These are phyloP conservation scores for Stictocephala bisonia DNA, from an alignment of 2,888 invertebrate genomes.

Conservation along the genomic window DNA sequence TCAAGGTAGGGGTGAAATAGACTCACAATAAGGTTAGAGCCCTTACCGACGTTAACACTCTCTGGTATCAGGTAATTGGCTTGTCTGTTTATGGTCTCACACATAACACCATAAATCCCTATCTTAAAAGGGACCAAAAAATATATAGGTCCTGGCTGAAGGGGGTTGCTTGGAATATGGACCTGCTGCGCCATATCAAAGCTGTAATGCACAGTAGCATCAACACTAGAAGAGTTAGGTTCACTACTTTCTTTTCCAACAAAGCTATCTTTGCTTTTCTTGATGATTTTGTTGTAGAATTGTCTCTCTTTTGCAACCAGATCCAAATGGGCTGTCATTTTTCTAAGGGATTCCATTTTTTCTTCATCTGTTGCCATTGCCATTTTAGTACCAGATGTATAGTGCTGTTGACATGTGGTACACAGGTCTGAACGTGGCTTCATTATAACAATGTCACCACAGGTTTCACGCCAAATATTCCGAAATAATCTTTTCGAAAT, in stretches of 20 bases:
- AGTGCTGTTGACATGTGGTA: neutral
- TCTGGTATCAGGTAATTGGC: slow-evolving; percentile 48
- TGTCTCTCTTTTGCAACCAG: slow-evolving; percentile 22
- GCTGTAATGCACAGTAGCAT: slow-evolving; percentile 47
- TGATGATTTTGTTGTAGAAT: slow-evolving; percentile 20
- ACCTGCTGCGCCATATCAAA: slow-evolving; percentile 52
- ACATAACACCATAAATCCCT: slow-evolving; percentile 50
- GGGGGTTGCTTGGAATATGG: slow-evolving; percentile 49
- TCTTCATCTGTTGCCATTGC: slow-evolving; percentile 11
- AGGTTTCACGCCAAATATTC: slow-evolving; percentile 21
- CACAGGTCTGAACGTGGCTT: slow-evolving; percentile 34
- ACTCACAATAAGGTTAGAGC: slow-evolving; percentile 38
- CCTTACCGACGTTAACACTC: slow-evolving; percentile 27
- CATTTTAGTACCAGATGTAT: slow-evolving; percentile 15
- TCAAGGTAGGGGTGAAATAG: slow-evolving; percentile 43
- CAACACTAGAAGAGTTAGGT: neutral
- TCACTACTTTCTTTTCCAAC: too few species aligned
- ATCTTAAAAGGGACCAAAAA: slow-evolving; percentile 50
- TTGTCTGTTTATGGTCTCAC: slow-evolving; percentile 44
- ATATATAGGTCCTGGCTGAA: slow-evolving; percentile 49
- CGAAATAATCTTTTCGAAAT: neutral
- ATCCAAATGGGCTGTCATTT: slow-evolving; percentile 22
- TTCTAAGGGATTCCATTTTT: slow-evolving; percentile 4
- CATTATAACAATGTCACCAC: slow-evolving; percentile 19
- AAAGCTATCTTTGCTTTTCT: neutral